These are phyloP conservation scores for Steatornis caripensis DNA, from an alignment of 2,113 vertebrate genomes.

Conservation along the genomic window DNA sequence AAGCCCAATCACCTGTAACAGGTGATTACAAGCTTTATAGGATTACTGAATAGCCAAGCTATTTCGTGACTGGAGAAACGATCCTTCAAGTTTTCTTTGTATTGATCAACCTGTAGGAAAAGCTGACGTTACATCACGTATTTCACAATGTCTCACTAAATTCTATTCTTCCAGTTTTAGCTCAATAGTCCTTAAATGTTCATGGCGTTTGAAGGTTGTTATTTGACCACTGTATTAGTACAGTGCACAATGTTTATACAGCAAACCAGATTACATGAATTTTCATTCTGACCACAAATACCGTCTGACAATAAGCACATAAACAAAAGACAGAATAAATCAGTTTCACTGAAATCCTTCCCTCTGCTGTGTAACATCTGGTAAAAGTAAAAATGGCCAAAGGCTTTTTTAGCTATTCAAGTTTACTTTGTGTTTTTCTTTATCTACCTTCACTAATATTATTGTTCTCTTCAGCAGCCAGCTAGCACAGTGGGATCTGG, in stretches of 20 bases:
- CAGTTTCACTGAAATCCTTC: neutral
- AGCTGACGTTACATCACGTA: neutral
- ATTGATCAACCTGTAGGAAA: neutral
- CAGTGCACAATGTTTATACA: neutral
- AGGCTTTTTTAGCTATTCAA: neutral
- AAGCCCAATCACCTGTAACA: neutral
- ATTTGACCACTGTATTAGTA: neutral
- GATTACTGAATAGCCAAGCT: neutral
- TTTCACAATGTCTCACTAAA: neutral
- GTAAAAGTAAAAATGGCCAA: neutral
- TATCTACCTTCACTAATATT: neutral
- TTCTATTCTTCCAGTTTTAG: neutral
- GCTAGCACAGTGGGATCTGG: neutral
- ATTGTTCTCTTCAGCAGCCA: neutral
- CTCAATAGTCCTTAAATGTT: neutral
- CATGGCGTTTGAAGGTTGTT: neutral
- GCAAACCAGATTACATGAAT: neutral
- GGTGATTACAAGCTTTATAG: neutral
- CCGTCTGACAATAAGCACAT: neutral
- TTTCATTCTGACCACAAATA: slow-evolving; percentile 20
- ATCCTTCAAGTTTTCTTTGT: neutral
- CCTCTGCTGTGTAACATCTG: neutral
- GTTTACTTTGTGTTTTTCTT: neutral
- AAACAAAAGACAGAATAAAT: slow-evolving; percentile 1
- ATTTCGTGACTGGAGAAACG: neutral